Evolutionary conservation across 2,888 invertebrate genomes (phyloP), one percentile per base, ranked within the genome.

Genomic region (Drosophila anomelani): DNA sequence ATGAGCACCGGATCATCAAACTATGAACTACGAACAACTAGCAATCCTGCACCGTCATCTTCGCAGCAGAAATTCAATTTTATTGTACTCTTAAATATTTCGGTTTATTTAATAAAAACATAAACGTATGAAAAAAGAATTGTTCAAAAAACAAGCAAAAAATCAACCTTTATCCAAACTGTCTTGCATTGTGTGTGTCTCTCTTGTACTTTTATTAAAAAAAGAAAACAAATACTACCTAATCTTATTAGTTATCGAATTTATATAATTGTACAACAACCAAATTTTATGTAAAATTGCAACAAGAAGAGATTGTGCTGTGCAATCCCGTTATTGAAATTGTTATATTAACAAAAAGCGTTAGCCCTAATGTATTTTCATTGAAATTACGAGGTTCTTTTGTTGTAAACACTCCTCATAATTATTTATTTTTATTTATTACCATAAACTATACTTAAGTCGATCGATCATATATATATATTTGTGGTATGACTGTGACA

Each of bases 11-110:
- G 61, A 75, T 58, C 56, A 64, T 58, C 51, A 38, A 58, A 47
- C 60, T 47, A 49, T 43, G 53, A 41, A 46, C 51, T 34, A 51
- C 32, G 47, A 51, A 34, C 32, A 41, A 58, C 46, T 63, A 59
- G 34, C 57, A 54, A 56, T 68, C 46, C 63, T 58, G 67, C 67
- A 56, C 32, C 67, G 75, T 70, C 84, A 71, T 69, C 89, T 72
- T 75, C 78, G 60, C 71, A 79, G 79, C 87, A 88, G 81, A 91
- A 87, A 91, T 82, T 86, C 86, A 88, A 88, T 89, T 90, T 88
- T 89, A 92, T 91, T 92, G 91, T 92, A 91, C 79, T 92, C 89
- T 91, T 91, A 43, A 88, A 91, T 90, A 88, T 91, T 91, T 90
- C 89, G 87, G 89, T 91, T 91, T 91, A 92, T 91, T 89, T 91